phyloP scores from a whole-genome alignment of 2,888 invertebrate genomes.

The Lasioglossum leucozonium region DNA sequence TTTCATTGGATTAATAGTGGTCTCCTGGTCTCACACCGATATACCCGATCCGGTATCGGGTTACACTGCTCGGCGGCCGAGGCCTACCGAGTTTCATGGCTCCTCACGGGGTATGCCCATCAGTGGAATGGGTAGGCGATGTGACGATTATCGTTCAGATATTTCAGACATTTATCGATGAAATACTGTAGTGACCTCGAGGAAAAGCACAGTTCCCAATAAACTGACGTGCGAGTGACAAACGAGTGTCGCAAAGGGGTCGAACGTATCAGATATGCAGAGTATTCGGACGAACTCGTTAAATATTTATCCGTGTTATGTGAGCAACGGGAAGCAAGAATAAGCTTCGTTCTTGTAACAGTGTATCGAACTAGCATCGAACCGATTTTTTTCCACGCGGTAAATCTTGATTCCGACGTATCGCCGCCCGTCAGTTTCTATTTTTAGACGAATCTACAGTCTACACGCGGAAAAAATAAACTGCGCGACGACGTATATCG shows the following conservation, averaged over 20 bases:
- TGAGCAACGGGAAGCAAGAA: neutral
- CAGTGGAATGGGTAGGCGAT: too few species aligned
- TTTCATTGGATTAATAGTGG: too few species aligned
- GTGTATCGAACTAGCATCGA: conserved; percentile 7
- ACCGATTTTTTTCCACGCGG: conserved; percentile 21
- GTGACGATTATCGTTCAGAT: too few species aligned
- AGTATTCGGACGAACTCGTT: neutral
- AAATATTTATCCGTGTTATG: neutral
- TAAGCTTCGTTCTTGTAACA: neutral
- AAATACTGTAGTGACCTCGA: neutral
- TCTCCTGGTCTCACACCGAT: too few species aligned
- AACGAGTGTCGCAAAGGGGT: neutral
- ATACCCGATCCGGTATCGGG: too few species aligned
- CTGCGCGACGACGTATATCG: neutral
- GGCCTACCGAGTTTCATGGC: too few species aligned
- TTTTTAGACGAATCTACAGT: conserved; percentile 45
- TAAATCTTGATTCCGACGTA: conserved; percentile 18
- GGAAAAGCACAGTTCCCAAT: neutral
- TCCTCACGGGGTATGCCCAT: too few species aligned
- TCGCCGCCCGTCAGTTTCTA: conserved; percentile 45
- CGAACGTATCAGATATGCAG: neutral
- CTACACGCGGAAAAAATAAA: conserved; percentile 8
- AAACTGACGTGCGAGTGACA: neutral
- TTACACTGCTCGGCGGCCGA: too few species aligned
- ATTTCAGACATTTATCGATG: too few species aligned